Conservation (phyloP, 2,888 invertebrate species). For the Autographa pulchrina region DNA sequence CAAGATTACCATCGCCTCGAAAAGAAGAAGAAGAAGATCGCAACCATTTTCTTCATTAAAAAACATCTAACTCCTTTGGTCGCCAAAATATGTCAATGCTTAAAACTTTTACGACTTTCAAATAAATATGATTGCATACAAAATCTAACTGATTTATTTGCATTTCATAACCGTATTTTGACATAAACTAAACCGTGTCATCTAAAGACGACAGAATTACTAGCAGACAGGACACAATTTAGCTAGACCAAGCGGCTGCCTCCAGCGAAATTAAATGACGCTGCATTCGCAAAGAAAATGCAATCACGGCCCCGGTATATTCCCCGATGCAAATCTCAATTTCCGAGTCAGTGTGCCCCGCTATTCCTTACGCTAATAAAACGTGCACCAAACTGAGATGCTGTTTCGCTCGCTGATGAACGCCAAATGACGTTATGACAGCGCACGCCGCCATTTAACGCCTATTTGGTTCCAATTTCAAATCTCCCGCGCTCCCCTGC, state of each 20-base stretch:
- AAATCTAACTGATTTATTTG: constrained; percentile 28
- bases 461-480: constrained; percentile 91
- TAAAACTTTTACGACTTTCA: no score
- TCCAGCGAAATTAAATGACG: constrained; percentile 85
- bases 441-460: constrained; percentile 91
- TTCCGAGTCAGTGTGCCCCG: constrained; percentile 87
- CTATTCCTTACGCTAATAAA: constrained; percentile 90
- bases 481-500: constrained; percentile 88
- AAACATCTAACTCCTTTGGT: no score
- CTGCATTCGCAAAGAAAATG: constrained; percentile 87
- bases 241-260: constrained; percentile 76
- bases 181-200: constrained; percentile 54
- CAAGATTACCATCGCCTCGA: no score
- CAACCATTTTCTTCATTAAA: no score
- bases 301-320: constrained; percentile 85
- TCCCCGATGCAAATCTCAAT: constrained; percentile 87
- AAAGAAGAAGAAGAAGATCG: no score
- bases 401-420: constrained; percentile 88
- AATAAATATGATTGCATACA: background rate
- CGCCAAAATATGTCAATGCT: no score
- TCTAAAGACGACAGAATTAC: constrained; percentile 63
- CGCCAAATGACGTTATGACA: constrained; percentile 89
- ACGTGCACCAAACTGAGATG: constrained; percentile 88
- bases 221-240: constrained; percentile 76
- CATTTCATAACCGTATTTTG: constrained; percentile 38